Evolutionary conservation across 2,113 vertebrate genomes (phyloP).

Genomic region (Plecturocebus donacophilus): DNA sequence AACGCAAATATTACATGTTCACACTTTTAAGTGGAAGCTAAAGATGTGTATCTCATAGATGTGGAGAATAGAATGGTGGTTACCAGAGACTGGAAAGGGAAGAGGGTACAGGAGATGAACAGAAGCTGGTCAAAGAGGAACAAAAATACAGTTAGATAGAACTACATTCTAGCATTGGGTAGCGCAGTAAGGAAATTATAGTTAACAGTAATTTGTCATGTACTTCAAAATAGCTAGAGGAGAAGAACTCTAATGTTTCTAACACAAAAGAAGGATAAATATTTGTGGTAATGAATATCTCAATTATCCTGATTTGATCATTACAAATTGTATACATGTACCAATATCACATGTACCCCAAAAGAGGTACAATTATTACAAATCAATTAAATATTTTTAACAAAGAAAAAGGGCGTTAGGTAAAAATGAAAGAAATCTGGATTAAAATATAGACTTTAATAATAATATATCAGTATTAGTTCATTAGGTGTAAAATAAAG

Average conservation of each 20-base stretch:
- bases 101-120: background rate
- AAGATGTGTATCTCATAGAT: background rate
- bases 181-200: background rate
- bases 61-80: background rate
- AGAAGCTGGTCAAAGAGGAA: background rate
- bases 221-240: background rate
- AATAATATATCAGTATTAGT: background rate
- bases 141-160: background rate
- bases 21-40: background rate
- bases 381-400: background rate
- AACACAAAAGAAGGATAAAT: background rate
- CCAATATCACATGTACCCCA: background rate
- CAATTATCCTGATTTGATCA: background rate
- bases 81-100: background rate
- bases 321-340: background rate
- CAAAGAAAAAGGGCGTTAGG: background rate
- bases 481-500: background rate
- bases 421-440: background rate
- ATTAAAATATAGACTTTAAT: background rate
- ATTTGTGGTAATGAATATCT: background rate
- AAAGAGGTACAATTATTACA: background rate
- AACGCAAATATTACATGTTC: background rate
- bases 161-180: background rate
- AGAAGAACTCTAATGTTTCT: background rate
- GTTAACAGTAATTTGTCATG: background rate